Percentiles rank a stretch among this genome's conserved stretches.
Evolutionary conservation across 2,888 invertebrate genomes (phyloP).

Genomic region (Eustalomyia histrio): DNA sequence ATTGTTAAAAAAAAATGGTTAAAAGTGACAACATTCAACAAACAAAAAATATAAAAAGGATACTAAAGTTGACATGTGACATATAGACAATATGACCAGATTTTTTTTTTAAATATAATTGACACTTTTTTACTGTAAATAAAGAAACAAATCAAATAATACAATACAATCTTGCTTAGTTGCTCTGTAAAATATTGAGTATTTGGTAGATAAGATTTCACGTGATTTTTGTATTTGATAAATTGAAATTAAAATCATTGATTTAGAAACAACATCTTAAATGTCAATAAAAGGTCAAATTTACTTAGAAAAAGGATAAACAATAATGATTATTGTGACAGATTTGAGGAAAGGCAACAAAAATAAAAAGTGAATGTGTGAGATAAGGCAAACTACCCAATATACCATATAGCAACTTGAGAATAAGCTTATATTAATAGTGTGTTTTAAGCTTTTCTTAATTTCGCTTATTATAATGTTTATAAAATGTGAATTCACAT

Average conservation of each 20-base stretch:
- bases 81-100: constrained; percentile 68
- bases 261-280: constrained; percentile 26
- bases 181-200: constrained; percentile 50
- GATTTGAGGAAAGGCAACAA: too few relatives aligned
- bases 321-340: too few relatives aligned
- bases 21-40: constrained; percentile 36
- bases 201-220: constrained; percentile 30
- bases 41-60: constrained; percentile 27
- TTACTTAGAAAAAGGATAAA: background rate
- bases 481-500: too few relatives aligned
- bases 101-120: constrained; percentile 47
- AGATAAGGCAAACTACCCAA: too few relatives aligned
- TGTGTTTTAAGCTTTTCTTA: too few relatives aligned
- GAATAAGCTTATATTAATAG: too few relatives aligned
- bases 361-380: too few relatives aligned
- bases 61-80: constrained; percentile 69
- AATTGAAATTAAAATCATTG: constrained; percentile 47
- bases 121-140: constrained; percentile 58
- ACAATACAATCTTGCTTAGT: constrained; percentile 2
- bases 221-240: constrained; percentile 53
- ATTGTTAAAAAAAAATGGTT: constrained; percentile 23
- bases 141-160: constrained; percentile 35
- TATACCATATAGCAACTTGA: too few relatives aligned
- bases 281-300: background rate
- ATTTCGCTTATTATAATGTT: too few relatives aligned